Percentiles rank a stretch among this genome's conserved stretches.
Conservation (phyloP, 2,113 vertebrate genomes). For the Nycticryphes semicollaris region DNA sequence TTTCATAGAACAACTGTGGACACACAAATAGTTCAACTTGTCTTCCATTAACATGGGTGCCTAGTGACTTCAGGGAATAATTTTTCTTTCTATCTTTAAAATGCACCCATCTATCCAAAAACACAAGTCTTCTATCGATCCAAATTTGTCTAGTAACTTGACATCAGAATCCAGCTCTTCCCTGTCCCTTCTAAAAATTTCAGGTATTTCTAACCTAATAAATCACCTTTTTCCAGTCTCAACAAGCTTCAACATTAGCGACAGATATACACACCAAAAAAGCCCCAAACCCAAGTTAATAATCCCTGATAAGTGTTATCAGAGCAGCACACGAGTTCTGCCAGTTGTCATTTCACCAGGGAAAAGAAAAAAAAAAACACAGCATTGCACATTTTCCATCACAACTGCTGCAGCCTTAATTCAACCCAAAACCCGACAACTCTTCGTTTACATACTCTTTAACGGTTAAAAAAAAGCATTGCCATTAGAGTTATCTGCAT, state of each 20-base stretch:
- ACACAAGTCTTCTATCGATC: neutral
- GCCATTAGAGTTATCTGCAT: neutral
- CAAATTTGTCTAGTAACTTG: neutral
- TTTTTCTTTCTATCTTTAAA: neutral
- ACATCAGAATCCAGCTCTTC: neutral
- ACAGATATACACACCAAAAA: neutral
- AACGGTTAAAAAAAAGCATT: neutral
- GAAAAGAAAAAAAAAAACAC: neutral
- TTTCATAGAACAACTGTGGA: neutral
- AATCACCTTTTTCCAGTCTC: neutral
- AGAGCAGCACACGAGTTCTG: neutral
- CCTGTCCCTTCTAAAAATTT: neutral
- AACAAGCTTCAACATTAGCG: neutral
- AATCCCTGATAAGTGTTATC: neutral
- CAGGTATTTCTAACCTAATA: neutral
- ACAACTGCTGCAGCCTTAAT: neutral
- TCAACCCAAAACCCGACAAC: neutral
- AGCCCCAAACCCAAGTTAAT: neutral
- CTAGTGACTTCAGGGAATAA: neutral
- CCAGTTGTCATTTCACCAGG: neutral
- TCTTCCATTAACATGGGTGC: neutral
- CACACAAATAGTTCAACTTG: neutral
- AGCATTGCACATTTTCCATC: neutral
- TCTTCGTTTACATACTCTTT: neutral
- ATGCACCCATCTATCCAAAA: neutral